Evolutionary conservation across 2,888 invertebrate genomes (phyloP), one percentile per base, ranked within the genome.

Genomic region (Pyralis farinalis): DNA sequence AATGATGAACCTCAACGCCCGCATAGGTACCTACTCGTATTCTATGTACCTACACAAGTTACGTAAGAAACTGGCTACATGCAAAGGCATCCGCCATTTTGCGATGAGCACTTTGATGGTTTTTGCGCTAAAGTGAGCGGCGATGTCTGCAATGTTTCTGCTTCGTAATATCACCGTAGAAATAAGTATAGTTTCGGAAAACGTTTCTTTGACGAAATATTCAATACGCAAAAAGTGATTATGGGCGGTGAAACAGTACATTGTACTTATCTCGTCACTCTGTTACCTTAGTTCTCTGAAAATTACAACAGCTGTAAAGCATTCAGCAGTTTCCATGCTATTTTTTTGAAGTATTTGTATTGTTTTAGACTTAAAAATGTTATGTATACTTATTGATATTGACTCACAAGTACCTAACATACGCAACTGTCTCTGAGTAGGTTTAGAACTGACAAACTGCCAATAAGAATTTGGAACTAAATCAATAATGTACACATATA

Each of bases 81-180:
- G 65, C 64, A 64, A 67, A 71, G 58, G 62, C 55, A 66, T 70
- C 76, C 79, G 83, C 80, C 82, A 81, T 84, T 76, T 84, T 84
- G 74, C 54, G 77, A 80, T 70, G 71, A 74, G 58, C 63, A 64
- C 61, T 67, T 68, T 71, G 66, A 71, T 71, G 69, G 68, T 73
- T 80, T 78, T 75, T 74, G 66, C 59, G 61, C 58, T 61, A 60
- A 75, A 77, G 80, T 82, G 78, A 81, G 56, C 71, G 79, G 76
- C 58, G 58, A 49, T 51, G 55, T 60, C 51, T 49, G 51, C 50
- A 58, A 64, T 60, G 58, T 57, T 67, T 68, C 63, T 60, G 44
- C 53, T 54, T 49, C 50, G 51, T 49, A 51, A 66, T 64, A 28
- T 65, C 63, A 50, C 51, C 52, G 44, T 51, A 55, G 53, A 61